phyloP scores from a whole-genome alignment of 2,888 invertebrate genomes.

The Pristionchus japonicus region DNA sequence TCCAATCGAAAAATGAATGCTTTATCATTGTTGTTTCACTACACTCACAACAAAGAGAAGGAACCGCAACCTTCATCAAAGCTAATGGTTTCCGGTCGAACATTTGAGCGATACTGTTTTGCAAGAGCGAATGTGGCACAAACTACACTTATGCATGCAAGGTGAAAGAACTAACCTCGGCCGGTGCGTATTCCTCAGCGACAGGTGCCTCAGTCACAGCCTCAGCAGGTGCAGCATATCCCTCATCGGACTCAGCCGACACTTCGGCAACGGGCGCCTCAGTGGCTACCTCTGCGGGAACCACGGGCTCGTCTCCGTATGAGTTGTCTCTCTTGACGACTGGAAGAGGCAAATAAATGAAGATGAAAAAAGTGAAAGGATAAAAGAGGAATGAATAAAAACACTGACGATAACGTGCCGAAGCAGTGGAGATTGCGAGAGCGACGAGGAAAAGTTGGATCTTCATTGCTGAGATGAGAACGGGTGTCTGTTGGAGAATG shows the following conservation, averaged over 20 bases:
- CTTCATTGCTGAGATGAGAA: slow-evolving; percentile 35
- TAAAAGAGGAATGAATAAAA: background rate
- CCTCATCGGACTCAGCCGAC: slow-evolving; percentile 42
- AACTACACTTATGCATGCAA: background rate
- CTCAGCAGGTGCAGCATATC: slow-evolving; percentile 50
- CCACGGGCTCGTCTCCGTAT: slow-evolving; percentile 56
- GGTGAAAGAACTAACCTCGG: background rate
- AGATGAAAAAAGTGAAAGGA: background rate
- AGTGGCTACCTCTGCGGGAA: background rate
- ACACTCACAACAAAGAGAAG: too few relatives aligned
- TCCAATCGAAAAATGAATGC: too few relatives aligned
- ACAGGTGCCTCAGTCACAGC: slow-evolving; percentile 47
- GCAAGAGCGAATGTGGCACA: too few relatives aligned
- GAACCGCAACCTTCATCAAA: too few relatives aligned
- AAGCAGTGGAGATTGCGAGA: slow-evolving; percentile 1
- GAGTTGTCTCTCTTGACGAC: slow-evolving; percentile 48
- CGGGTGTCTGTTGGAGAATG: slow-evolving; percentile 5
- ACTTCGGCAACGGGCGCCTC: slow-evolving; percentile 48
- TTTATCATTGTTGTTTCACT: too few relatives aligned
- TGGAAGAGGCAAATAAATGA: background rate
- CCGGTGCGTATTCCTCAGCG: slow-evolving; percentile 41
- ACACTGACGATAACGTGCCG: slow-evolving; percentile 14
- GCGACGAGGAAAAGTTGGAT: slow-evolving; percentile 27
- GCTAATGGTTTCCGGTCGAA: too few relatives aligned
- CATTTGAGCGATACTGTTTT: too few relatives aligned